Conservation (phyloP, 2,113 vertebrate genomes). For the Penelope pileata region DNA sequence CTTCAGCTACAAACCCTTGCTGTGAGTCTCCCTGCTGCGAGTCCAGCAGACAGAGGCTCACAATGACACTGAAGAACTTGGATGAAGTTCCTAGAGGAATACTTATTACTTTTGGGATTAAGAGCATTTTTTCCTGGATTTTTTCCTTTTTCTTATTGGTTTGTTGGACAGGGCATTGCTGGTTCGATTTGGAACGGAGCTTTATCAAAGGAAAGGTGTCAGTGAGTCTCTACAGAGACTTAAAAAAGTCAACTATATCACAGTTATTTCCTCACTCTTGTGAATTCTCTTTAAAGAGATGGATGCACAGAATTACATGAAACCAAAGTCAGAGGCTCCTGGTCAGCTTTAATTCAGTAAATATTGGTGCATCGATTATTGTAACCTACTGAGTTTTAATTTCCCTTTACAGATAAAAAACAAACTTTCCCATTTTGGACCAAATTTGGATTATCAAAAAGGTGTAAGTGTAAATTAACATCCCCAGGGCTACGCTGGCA, state of each 20-base stretch:
- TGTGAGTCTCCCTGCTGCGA: slow-evolving; percentile 5
- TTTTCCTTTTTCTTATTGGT: slow-evolving; percentile 66
- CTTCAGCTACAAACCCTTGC: slow-evolving; percentile 59
- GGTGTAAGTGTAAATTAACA: not conserved
- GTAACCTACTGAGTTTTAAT: not conserved
- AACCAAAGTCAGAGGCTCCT: not conserved
- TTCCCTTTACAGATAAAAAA: not conserved
- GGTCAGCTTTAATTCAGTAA: not conserved
- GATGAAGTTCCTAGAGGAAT: slow-evolving; percentile 26
- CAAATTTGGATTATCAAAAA: not conserved
- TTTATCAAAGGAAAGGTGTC: slow-evolving; percentile 3
- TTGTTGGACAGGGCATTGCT: slow-evolving; percentile 54
- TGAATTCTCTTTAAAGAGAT: not conserved
- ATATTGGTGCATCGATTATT: slow-evolving; percentile 1
- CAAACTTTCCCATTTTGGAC: not conserved
- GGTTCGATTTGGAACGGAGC: slow-evolving; percentile 73
- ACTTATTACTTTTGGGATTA: slow-evolving; percentile 42
- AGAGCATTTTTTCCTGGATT: slow-evolving; percentile 51
- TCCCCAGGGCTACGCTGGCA: not conserved
- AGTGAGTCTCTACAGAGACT: not conserved
- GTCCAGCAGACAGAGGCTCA: not conserved
- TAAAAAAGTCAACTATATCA: not conserved
- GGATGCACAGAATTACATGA: not conserved
- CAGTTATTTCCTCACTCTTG: not conserved
- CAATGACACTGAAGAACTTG: slow-evolving; percentile 13